Percentiles rank a stretch among this genome's conserved stretches.
Conservation (phyloP, 2,113 vertebrate species). For the Ceuthmochares aereus region DNA sequence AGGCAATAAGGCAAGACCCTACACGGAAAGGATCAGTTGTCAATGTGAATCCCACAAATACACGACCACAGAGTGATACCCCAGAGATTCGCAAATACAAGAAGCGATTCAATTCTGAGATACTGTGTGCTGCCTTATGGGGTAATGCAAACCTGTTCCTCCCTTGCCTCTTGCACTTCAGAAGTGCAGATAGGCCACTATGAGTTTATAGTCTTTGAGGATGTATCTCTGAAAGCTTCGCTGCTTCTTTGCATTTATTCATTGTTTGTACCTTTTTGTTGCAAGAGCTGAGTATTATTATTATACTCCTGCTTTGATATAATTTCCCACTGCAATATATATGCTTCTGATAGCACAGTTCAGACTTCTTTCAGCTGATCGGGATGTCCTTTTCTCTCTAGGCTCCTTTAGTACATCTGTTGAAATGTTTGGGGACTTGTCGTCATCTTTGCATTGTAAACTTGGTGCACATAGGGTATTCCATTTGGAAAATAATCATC, state of each 20-base stretch:
- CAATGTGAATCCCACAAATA: slow-evolving; percentile 98
- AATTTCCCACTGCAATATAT: not conserved
- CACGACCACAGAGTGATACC: slow-evolving; percentile 97
- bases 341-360: not conserved
- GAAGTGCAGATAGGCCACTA: not conserved
- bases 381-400: not conserved
- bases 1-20: slow-evolving; percentile 93
- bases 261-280: not conserved
- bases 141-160: slow-evolving; percentile 76
- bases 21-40: slow-evolving; percentile 97
- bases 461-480: not conserved
- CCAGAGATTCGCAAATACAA: slow-evolving; percentile 99
- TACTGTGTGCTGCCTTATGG: slow-evolving; percentile 97
- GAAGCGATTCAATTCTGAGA: slow-evolving; percentile 99
- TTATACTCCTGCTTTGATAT: not conserved
- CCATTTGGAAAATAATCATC: not conserved
- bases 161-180: not conserved
- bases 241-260: not conserved
- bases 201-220: not conserved
- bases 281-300: not conserved
- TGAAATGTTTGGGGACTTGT: not conserved
- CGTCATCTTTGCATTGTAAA: not conserved
- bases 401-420: not conserved
- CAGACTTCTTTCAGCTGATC: not conserved
- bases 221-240: not conserved